These are phyloP conservation scores for Pangasius macronema DNA, from an alignment of 2,797 vertebrate genomes.

Conservation along the genomic window DNA sequence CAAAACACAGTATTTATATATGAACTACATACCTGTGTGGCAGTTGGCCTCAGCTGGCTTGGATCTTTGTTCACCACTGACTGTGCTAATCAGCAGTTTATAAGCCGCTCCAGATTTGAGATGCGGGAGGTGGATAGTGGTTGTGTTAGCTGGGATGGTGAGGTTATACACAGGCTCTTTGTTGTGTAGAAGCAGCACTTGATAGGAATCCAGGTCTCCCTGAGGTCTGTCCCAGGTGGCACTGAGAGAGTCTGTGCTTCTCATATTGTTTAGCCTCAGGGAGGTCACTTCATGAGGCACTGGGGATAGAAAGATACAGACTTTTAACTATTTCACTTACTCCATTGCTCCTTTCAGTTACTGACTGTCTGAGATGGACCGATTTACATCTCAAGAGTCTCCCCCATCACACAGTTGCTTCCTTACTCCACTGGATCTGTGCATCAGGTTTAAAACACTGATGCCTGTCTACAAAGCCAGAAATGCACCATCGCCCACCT, in stretches of 20 bases:
- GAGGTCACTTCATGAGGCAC: constrained; percentile 80
- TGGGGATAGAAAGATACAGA: constrained; percentile 57
- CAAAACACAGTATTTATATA: not conserved
- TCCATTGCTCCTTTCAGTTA: not conserved
- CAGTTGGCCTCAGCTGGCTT: constrained; percentile 73
- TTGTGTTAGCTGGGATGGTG: constrained; percentile 76
- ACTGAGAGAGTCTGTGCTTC: constrained; percentile 78
- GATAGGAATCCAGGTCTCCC: constrained; percentile 85
- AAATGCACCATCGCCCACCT: not conserved
- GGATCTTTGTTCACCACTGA: constrained; percentile 83
- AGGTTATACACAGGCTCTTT: constrained; percentile 84
- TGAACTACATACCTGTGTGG: constrained; percentile 79
- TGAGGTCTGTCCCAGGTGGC: constrained; percentile 84
- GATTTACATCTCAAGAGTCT: not conserved
- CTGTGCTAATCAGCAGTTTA: constrained; percentile 81
- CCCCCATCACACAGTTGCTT: not conserved
- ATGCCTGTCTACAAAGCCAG: not conserved
- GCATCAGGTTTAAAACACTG: not conserved
- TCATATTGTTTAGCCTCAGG: constrained; percentile 78
- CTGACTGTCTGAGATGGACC: not conserved
- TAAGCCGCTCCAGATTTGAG: constrained; percentile 86
- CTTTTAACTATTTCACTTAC: not conserved
- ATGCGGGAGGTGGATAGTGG: constrained; percentile 73
- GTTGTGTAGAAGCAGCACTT: constrained; percentile 80
- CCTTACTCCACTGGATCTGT: not conserved